phyloP scores from a whole-genome alignment of 2,797 vertebrate species.

The Anableps anableps region DNA sequence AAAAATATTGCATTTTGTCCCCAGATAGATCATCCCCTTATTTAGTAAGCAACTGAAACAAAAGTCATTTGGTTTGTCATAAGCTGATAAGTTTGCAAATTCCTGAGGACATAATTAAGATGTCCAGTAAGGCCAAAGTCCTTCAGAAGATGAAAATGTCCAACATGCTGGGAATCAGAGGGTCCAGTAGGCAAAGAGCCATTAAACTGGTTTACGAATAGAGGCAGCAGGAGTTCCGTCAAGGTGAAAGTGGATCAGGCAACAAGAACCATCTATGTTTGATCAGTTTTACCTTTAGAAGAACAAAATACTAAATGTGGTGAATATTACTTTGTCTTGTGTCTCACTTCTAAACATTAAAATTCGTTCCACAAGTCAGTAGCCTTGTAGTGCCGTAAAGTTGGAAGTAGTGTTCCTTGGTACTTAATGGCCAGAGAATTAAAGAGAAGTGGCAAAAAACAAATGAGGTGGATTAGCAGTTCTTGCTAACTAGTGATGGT shows the following conservation, averaged over 20 bases:
- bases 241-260: constrained; percentile 1
- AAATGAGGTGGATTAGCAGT: too few species aligned
- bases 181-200: not conserved
- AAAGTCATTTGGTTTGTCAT: not conserved
- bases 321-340: not conserved
- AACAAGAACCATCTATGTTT: not conserved
- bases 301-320: not conserved
- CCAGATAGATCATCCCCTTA: not conserved
- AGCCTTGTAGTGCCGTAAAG: too few species aligned
- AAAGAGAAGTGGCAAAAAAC: too few species aligned
- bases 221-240: not conserved
- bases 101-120: not conserved
- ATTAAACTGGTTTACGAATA: not conserved
- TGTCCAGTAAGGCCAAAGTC: not conserved
- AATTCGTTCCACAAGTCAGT: too few species aligned
- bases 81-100: not conserved
- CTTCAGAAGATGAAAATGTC: not conserved
- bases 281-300: not conserved
- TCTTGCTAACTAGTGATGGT: too few species aligned
- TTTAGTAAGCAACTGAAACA: not conserved
- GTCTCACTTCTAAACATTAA: too few species aligned
- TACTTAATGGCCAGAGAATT: too few species aligned
- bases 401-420: too few species aligned
- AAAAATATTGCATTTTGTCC: not conserved
- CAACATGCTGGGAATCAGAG: not conserved